phyloP scores from a whole-genome alignment of 2,797 vertebrate species.

The Tapirus indicus region DNA sequence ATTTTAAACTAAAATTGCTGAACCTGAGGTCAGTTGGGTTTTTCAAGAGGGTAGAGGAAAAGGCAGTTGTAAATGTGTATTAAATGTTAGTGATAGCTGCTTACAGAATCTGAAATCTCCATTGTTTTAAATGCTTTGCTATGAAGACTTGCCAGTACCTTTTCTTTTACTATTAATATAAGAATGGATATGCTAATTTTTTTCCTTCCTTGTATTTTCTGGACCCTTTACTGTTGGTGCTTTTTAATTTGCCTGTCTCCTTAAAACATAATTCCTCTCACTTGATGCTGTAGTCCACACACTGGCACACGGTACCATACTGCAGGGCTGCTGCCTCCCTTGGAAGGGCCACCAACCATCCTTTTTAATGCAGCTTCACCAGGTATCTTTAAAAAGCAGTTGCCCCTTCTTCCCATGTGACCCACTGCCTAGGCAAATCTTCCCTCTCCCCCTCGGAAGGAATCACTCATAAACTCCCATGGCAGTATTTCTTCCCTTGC shows the following conservation, averaged over 20 bases:
- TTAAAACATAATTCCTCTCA: background rate
- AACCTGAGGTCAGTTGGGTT: background rate
- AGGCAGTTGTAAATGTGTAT: background rate
- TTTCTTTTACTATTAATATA: background rate
- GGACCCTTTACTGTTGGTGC: background rate
- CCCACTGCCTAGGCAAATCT: background rate
- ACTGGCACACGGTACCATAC: background rate
- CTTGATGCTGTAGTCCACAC: background rate
- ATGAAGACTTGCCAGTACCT: background rate
- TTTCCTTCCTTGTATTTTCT: background rate
- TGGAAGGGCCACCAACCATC: background rate
- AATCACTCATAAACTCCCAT: background rate
- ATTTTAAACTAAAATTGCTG: conserved; percentile 25
- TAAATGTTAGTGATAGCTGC: background rate
- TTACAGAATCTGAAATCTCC: background rate
- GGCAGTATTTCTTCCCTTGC: background rate
- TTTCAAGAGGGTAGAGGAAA: background rate
- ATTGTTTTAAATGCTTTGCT: background rate
- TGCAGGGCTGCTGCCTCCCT: background rate
- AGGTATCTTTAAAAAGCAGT: background rate
- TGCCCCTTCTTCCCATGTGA: background rate
- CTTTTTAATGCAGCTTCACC: background rate
- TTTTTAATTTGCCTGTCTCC: background rate
- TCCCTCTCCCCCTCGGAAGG: background rate
- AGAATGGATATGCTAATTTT: background rate